Conservation (phyloP, 2,113 vertebrate species). For the Nesoenas mayeri region DNA sequence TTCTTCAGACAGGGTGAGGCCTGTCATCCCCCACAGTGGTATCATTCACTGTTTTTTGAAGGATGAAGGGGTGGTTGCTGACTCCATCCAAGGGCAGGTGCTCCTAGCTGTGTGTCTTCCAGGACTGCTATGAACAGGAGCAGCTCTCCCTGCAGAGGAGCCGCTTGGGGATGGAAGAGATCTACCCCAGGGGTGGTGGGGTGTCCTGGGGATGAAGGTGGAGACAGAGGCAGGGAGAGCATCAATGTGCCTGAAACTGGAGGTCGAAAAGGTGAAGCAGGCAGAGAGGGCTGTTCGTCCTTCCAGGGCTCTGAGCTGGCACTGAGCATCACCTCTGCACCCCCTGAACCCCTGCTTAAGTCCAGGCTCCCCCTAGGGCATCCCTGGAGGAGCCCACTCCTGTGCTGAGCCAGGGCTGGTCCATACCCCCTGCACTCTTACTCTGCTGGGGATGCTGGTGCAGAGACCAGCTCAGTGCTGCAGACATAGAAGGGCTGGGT, state of each 20-base stretch:
- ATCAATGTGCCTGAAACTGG: not conserved
- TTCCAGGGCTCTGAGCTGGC: not conserved
- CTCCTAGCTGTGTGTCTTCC: not conserved
- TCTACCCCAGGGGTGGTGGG: not conserved
- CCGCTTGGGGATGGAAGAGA: not conserved
- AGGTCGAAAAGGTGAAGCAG: not conserved
- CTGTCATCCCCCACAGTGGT: no score
- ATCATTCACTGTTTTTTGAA: not conserved
- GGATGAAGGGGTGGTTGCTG: not conserved
- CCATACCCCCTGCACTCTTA: accelerated
- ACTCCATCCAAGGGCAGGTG: not conserved
- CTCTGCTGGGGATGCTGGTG: not conserved
- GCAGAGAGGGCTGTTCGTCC: not conserved
- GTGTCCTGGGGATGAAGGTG: accelerated
- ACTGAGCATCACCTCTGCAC: not conserved
- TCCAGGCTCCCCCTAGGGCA: not conserved
- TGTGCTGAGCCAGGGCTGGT: no score
- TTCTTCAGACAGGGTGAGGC: not conserved
- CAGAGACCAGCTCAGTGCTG: not conserved
- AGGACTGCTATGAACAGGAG: not conserved
- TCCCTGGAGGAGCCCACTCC: not conserved
- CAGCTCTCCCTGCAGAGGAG: not conserved
- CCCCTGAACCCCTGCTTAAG: not conserved
- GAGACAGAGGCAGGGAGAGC: not conserved
- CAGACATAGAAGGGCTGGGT: accelerated